Evolutionary conservation across 53 echinoderm and acorn worm species (phyloP).

Genomic region (Stichopus horrens): DNA sequence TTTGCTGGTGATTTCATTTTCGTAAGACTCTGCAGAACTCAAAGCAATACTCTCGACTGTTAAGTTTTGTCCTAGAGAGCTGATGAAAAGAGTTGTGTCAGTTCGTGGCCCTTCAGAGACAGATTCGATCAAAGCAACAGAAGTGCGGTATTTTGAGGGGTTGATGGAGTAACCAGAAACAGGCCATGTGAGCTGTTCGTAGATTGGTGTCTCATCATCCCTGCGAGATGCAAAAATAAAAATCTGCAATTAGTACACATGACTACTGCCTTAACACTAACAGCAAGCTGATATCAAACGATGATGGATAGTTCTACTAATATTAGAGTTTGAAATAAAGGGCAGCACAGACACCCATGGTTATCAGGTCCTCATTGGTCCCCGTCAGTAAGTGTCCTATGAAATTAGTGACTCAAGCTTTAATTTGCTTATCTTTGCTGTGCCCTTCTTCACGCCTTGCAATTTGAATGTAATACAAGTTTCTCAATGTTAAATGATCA

Average conservation of each 20-base stretch:
- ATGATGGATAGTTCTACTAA: too few relatives aligned
- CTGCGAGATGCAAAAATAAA: slow-evolving; percentile 39
- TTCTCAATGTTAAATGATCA: too few relatives aligned
- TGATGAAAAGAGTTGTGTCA: slow-evolving; percentile 52
- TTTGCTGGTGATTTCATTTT: slow-evolving; percentile 56
- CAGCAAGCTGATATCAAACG: too few relatives aligned
- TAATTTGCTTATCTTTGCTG: too few relatives aligned
- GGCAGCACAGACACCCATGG: too few relatives aligned
- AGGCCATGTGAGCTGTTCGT: slow-evolving; percentile 81
- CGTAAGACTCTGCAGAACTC: slow-evolving; percentile 12
- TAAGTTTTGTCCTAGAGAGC: slow-evolving; percentile 70
- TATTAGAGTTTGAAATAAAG: too few relatives aligned
- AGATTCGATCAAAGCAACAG: slow-evolving; percentile 32
- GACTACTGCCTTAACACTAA: too few relatives aligned
- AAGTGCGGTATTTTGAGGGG: slow-evolving; percentile 76
- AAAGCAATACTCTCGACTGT: slow-evolving; percentile 53
- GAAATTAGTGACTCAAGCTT: too few relatives aligned
- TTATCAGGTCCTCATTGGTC: too few relatives aligned
- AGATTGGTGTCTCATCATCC: slow-evolving; percentile 92
- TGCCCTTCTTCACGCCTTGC: too few relatives aligned
- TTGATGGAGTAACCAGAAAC: slow-evolving; percentile 71
- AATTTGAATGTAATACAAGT: too few relatives aligned
- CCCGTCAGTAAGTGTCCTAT: too few relatives aligned
- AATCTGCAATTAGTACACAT: neutral
- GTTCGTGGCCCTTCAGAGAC: slow-evolving; percentile 3